Evolutionary conservation across 2,888 invertebrate genomes (phyloP).

Genomic region (Schizaphis graminum): DNA sequence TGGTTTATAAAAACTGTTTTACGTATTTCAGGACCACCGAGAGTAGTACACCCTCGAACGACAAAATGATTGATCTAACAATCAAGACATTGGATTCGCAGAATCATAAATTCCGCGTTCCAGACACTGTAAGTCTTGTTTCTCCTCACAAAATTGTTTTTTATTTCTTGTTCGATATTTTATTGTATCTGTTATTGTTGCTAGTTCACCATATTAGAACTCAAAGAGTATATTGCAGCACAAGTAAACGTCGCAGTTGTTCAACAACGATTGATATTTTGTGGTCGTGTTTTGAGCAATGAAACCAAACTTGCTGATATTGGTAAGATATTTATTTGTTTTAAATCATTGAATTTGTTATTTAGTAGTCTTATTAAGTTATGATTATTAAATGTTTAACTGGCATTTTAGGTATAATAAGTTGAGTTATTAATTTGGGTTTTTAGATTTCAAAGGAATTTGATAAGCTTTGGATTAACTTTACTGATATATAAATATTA

Average conservation of each 20-base stretch:
- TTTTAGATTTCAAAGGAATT: background rate
- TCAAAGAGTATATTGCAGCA: constrained; percentile 84
- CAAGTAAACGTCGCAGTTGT: constrained; percentile 84
- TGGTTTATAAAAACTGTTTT: constrained; percentile 5
- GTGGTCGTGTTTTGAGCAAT: constrained; percentile 93
- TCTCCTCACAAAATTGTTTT: background rate
- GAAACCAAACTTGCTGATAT: constrained; percentile 87
- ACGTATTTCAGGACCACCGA: background rate
- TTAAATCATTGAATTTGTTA: background rate
- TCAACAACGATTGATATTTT: constrained; percentile 91
- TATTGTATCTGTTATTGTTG: background rate
- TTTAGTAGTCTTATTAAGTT: background rate
- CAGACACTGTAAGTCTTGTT: constrained; percentile 83
- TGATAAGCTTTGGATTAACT: background rate
- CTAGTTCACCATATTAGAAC: constrained; percentile 84
- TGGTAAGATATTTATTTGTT: constrained; percentile 74
- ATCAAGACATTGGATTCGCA: constrained; percentile 91
- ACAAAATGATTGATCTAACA: constrained; percentile 83
- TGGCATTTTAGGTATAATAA: background rate
- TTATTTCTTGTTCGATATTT: background rate
- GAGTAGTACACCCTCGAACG: background rate
- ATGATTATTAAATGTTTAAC: background rate
- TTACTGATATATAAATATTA: background rate
- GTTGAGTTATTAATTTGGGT: background rate
- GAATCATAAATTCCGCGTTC: constrained; percentile 85